Evolutionary conservation across 2,797 vertebrate genomes (phyloP).

Genomic region (Yasuhikotakia modesta): DNA sequence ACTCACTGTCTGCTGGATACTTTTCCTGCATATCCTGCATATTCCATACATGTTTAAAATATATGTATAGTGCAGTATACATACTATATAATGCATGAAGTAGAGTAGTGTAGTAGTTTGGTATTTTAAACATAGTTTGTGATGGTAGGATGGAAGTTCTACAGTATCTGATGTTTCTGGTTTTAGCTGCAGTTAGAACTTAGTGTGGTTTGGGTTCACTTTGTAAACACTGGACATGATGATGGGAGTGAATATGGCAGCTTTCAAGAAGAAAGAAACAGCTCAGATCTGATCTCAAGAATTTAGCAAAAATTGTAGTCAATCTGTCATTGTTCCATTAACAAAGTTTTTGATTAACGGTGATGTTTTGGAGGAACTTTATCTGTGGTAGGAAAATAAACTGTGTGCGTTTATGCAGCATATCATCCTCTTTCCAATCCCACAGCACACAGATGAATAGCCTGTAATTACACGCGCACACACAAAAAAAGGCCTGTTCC

Average conservation of each 20-base stretch:
- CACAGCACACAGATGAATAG: neutral
- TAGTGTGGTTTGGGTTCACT: slow-evolving; percentile 45
- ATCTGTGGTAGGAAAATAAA: slow-evolving; percentile 63
- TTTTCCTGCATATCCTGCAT: no score
- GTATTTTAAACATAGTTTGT: no score
- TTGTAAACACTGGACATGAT: slow-evolving; percentile 29
- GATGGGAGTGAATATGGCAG: slow-evolving; percentile 3
- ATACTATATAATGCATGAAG: no score
- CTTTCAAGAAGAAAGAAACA: neutral
- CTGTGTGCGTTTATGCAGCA: slow-evolving; percentile 66
- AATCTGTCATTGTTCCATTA: slow-evolving; percentile 14
- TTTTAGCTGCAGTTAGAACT: slow-evolving; percentile 57
- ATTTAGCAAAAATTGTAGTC: neutral
- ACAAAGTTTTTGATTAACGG: slow-evolving; percentile 23
- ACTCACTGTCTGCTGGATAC: no score
- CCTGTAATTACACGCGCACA: slow-evolving; percentile 15
- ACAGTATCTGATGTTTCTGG: slow-evolving; percentile 57
- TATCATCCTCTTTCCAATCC: slow-evolving; percentile 43
- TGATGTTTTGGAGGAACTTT: slow-evolving; percentile 55
- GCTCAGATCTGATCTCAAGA: neutral
- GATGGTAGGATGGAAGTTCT: slow-evolving; percentile 36
- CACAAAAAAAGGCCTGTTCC: neutral
- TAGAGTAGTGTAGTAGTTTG: no score
- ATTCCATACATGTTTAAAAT: no score
- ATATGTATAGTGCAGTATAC: no score